Percentiles rank a stretch among this genome's conserved stretches.
Evolutionary conservation across 1,140 invertebrate genomes (phyloP).

Genomic region (Bilobella aurantiaca): DNA sequence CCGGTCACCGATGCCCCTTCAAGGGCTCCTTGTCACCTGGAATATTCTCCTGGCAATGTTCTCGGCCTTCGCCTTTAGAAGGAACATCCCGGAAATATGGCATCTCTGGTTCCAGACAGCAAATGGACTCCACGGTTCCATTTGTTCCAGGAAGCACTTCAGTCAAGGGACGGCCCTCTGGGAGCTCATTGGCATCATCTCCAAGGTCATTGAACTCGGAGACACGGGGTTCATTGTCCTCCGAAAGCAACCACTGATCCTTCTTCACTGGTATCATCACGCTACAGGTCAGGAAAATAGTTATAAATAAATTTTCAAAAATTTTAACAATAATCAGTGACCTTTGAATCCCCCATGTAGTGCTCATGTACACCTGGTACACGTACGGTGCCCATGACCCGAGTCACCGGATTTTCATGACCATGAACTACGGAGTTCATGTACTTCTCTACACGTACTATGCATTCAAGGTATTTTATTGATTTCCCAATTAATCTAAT

Average conservation of each 20-base stretch:
- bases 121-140: slow-evolving; percentile 4
- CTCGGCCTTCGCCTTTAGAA: slow-evolving; percentile 8
- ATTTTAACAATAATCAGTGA: not conserved
- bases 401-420: slow-evolving; percentile 42
- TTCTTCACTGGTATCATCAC: slow-evolving; percentile 46
- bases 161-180: slow-evolving; percentile 6
- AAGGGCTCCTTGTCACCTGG: not conserved
- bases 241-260: slow-evolving; percentile 50
- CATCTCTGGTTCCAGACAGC: not conserved
- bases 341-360: slow-evolving; percentile 56
- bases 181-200: slow-evolving; percentile 7
- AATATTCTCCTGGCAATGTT: slow-evolving; percentile 2
- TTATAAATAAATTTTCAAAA: too few species aligned
- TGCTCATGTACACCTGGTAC: slow-evolving; percentile 46
- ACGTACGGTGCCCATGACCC: slow-evolving; percentile 40
- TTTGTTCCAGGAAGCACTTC: slow-evolving; percentile 14
- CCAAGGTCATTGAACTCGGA: slow-evolving; percentile 42
- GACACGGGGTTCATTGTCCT: slow-evolving; percentile 51
- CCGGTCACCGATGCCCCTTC: not conserved
- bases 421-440: slow-evolving; percentile 48
- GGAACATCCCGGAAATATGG: slow-evolving; percentile 9
- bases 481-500: too few species aligned
- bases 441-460: slow-evolving; percentile 44
- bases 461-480: slow-evolving; percentile 35
- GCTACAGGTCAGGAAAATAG: not conserved